These are phyloP conservation scores for Calvadosia cruxmelitensis DNA, from an alignment of 30 jellyfish, hydroid and myxozoan species.

Conservation along the genomic window DNA sequence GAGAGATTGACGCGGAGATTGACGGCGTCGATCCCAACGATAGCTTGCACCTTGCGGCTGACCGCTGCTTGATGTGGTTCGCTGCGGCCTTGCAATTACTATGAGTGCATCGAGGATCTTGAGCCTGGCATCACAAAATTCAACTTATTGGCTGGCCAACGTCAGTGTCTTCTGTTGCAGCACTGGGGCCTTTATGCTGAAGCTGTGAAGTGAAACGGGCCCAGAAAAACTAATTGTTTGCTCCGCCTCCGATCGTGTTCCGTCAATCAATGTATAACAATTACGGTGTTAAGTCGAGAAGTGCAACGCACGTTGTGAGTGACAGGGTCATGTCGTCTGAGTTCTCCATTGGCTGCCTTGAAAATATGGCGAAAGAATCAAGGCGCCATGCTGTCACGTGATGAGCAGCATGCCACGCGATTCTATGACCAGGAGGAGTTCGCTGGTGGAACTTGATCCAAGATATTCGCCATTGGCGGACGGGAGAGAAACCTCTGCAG, in stretches of 20 bases:
- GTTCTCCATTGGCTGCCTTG: background rate
- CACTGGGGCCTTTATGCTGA: background rate
- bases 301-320: background rate
- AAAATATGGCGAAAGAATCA: background rate
- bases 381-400: conserved; percentile 1
- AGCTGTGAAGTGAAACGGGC: background rate
- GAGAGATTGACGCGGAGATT: too few relatives aligned
- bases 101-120: too few relatives aligned
- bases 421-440: too few relatives aligned
- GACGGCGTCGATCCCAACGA: too few relatives aligned
- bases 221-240: conserved; percentile 2
- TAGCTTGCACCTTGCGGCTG: too few relatives aligned
- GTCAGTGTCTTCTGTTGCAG: background rate
- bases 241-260: conserved; percentile 40
- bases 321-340: background rate
- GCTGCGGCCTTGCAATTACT: background rate
- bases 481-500: too few relatives aligned
- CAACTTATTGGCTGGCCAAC: background rate
- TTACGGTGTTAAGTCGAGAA: conserved; percentile 28
- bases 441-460: too few relatives aligned
- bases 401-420: background rate
- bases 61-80: too few relatives aligned
- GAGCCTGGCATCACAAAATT: background rate
- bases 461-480: too few relatives aligned
- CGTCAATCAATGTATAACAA: conserved; percentile 48